These are phyloP conservation scores for Suillia variegata DNA, from an alignment of 2,888 invertebrate genomes.

Conservation along the genomic window DNA sequence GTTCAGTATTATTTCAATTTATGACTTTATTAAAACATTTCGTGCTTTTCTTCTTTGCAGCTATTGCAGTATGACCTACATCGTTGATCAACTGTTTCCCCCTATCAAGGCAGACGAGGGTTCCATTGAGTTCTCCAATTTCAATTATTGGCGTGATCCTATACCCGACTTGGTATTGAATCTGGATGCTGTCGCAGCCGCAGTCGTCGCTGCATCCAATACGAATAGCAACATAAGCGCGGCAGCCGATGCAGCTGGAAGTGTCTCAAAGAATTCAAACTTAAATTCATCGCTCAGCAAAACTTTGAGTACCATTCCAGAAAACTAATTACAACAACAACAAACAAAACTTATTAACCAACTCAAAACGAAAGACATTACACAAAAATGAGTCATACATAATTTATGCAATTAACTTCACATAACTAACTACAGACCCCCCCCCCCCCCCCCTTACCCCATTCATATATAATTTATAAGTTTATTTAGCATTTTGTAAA, in stretches of 20 bases:
- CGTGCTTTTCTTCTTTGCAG: conserved; percentile 70
- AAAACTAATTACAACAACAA: conserved; percentile 42
- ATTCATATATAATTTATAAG: too few species aligned
- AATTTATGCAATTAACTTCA: too few species aligned
- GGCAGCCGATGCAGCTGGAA: conserved; percentile 17
- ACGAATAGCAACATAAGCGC: background rate
- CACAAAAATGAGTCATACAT: too few species aligned
- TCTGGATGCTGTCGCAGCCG: conserved; percentile 36
- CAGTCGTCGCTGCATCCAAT: conserved; percentile 7
- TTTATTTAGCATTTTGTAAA: too few species aligned
- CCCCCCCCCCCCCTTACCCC: too few species aligned
- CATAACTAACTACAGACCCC: too few species aligned
- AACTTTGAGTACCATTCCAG: conserved; percentile 57
- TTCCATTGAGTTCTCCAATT: conserved; percentile 77
- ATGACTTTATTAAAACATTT: too few species aligned
- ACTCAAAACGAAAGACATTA: too few species aligned
- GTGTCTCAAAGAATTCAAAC: conserved; percentile 26
- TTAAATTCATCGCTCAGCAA: conserved; percentile 32
- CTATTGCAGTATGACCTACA: conserved; percentile 91
- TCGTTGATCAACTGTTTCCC: conserved; percentile 96
- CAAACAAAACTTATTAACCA: background rate
- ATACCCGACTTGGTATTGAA: conserved; percentile 66
- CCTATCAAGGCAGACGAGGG: conserved; percentile 72
- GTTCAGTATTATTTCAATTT: too few species aligned
- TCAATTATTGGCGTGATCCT: conserved; percentile 93